Percentiles rank a stretch among this genome's conserved stretches.
These are phyloP conservation scores for Lampropteryx suffumata DNA, from an alignment of 2,888 invertebrate species.

Conservation along the genomic window DNA sequence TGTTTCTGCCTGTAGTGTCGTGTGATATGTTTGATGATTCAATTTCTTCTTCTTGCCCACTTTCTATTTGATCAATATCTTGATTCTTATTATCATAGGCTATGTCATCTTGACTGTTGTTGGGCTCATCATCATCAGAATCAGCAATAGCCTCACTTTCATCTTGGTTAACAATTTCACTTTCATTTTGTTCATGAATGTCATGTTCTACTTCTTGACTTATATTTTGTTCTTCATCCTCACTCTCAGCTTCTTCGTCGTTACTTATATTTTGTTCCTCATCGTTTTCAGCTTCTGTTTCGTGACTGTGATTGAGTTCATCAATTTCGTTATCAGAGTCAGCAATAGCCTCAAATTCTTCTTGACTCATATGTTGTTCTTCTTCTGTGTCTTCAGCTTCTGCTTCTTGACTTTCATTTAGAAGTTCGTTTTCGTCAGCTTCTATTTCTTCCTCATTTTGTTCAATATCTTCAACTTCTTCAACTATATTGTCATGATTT, in stretches of 20 bases:
- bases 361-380: constrained; percentile 2
- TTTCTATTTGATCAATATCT: constrained; percentile 23
- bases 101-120: constrained; percentile 27
- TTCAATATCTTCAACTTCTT: neutral
- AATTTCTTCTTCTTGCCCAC: constrained; percentile 19
- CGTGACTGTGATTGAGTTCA: constrained; percentile 15
- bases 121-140: constrained; percentile 13
- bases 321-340: constrained; percentile 13
- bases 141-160: constrained; percentile 5
- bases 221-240: constrained; percentile 16
- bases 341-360: neutral
- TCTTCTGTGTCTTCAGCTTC: constrained; percentile 4
- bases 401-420: constrained; percentile 8
- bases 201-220: constrained; percentile 16
- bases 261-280: neutral
- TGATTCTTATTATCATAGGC: constrained; percentile 26
- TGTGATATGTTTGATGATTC: constrained; percentile 45
- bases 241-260: constrained; percentile 3
- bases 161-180: constrained; percentile 12
- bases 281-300: constrained; percentile 1
- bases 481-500: constrained; percentile 1
- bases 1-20: constrained; percentile 51
- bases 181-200: constrained; percentile 12
- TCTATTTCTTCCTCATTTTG: neutral
- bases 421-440: no score